A percentile compares a stretch with the other conserved stretches of the same genome.
phyloP scores from a whole-genome alignment of 2,888 invertebrate genomes.

The Trachelus stipa region DNA sequence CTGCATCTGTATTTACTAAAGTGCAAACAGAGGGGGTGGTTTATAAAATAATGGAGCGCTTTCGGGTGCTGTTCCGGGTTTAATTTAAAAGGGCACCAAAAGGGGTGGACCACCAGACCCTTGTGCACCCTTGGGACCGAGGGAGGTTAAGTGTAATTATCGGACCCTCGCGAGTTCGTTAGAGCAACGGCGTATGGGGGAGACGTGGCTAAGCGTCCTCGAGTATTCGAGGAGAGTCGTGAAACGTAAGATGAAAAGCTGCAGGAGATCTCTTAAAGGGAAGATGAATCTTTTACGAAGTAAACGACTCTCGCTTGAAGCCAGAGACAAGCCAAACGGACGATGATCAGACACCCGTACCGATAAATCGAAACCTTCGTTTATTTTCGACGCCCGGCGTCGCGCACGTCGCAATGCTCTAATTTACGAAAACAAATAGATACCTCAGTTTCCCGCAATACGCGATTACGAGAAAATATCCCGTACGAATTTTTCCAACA shows the following conservation, averaged over 20 bases:
- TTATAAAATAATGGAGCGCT: conserved; percentile 39
- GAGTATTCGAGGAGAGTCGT: not conserved
- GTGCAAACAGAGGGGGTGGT: conserved; percentile 36
- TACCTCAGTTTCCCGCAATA: not conserved
- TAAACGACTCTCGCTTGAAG: not conserved
- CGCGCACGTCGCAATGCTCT: not conserved
- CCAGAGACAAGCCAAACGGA: not conserved
- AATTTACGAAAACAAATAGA: not conserved
- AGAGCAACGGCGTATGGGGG: conserved; percentile 16
- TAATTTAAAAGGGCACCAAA: conserved; percentile 34
- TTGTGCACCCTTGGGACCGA: conserved; percentile 9
- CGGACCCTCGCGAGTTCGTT: conserved; percentile 32
- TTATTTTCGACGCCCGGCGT: not conserved
- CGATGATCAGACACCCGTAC: not conserved
- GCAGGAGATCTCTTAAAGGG: not conserved
- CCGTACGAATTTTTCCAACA: not conserved
- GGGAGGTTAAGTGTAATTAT: conserved; percentile 32
- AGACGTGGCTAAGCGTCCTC: not conserved
- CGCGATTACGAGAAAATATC: not conserved
- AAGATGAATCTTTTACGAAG: not conserved
- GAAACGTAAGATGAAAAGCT: not conserved
- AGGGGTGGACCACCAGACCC: conserved; percentile 23
- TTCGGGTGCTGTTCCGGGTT: conserved; percentile 22
- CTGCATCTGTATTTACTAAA: conserved; percentile 8
- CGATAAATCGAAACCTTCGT: not conserved